Percentiles rank a stretch among this genome's conserved stretches.
Conservation (phyloP, 2,888 invertebrate species). For the Ophion slaviceki region DNA sequence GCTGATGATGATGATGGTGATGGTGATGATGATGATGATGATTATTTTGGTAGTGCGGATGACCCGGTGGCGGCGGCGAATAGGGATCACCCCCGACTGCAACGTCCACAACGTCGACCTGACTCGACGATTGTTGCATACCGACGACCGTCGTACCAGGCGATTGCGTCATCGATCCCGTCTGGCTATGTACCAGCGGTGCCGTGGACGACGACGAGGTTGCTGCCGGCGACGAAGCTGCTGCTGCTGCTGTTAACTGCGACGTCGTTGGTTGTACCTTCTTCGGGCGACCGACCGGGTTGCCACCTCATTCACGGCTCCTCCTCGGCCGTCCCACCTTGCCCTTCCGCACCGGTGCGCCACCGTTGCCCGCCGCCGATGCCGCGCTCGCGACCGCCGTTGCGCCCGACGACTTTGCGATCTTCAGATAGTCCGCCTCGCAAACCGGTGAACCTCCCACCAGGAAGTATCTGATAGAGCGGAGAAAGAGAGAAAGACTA, state of each 20-base stretch:
- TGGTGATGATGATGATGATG: slow-evolving; percentile 77
- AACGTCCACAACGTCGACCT: slow-evolving; percentile 76
- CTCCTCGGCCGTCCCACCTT: slow-evolving; percentile 95
- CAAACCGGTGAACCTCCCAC: slow-evolving; percentile 95
- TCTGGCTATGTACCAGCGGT: slow-evolving; percentile 57
- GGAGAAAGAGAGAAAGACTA: not conserved
- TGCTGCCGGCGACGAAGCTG: slow-evolving; percentile 63
- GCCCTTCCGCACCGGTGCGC: slow-evolving; percentile 91
- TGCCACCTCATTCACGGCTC: slow-evolving; percentile 92
- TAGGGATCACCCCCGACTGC: slow-evolving; percentile 79
- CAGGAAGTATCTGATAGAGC: slow-evolving; percentile 90
- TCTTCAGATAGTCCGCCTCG: slow-evolving; percentile 98
- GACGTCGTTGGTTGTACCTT: slow-evolving; percentile 81
- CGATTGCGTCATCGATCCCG: slow-evolving; percentile 56
- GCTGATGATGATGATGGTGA: slow-evolving; percentile 74
- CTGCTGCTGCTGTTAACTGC: slow-evolving; percentile 36
- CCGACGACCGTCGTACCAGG: slow-evolving; percentile 57
- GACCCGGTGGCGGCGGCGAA: slow-evolving; percentile 83
- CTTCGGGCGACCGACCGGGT: slow-evolving; percentile 84
- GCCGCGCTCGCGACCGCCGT: slow-evolving; percentile 89
- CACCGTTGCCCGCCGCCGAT: slow-evolving; percentile 86
- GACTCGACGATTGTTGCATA: slow-evolving; percentile 63
- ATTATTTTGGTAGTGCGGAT: slow-evolving; percentile 80
- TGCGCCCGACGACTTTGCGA: slow-evolving; percentile 87
- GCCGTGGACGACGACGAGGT: slow-evolving; percentile 70